Base-by-base conservation (phyloP, 2,797 vertebrate species). In the Salarias fasciatus region DNA sequence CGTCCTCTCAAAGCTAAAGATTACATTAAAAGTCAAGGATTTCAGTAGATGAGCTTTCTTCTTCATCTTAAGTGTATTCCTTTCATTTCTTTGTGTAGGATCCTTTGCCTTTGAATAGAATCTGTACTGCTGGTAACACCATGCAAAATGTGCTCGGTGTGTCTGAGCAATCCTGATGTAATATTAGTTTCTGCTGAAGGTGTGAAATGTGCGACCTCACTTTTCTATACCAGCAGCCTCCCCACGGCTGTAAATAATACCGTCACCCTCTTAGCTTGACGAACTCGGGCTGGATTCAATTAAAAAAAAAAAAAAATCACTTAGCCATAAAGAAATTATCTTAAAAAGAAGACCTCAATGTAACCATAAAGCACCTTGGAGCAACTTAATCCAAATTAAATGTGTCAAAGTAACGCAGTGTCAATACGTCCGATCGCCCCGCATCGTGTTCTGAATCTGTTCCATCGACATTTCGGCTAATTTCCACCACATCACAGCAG, bases 141-240 rank as follows among this genome's bases (percentile, higher is more conserved):
- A 2, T 31, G 13, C 11, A 62, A 49, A 49, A 8, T 51, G 29
- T 63, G 41, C 35, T 72, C 45, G 48, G 49, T 31, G 1, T 18
- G 8, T 58, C 55, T 46, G 28, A 51, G 59, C 53, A 60, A 75
- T 63, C 46, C 41, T 59, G 13, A 49, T 58, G 49, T 45, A 49
- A 68, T 42, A 60, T 53, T 55, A 70, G 62, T 71, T 75, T 78
- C 41, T 68, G 53, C 75, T 85, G 57, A 73, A 77, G 53, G 53
- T 76, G 71, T 77, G 67, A 79, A 69, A 81, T 66, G 42, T 70
- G 57, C 57, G 67, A 71, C 64, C 61, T 69, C 42, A 52, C 35
- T 40, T 70, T 68, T 67, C 44, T 56, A 50, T 56, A 51, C 50
- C 56, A 53, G 13, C 45, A 52, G 12, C 24, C 29, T 11, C 42